Evolutionary conservation across 2,797 vertebrate genomes (phyloP), one percentile per base, ranked within the genome.

Genomic region (Catamblyrhynchus diadema): DNA sequence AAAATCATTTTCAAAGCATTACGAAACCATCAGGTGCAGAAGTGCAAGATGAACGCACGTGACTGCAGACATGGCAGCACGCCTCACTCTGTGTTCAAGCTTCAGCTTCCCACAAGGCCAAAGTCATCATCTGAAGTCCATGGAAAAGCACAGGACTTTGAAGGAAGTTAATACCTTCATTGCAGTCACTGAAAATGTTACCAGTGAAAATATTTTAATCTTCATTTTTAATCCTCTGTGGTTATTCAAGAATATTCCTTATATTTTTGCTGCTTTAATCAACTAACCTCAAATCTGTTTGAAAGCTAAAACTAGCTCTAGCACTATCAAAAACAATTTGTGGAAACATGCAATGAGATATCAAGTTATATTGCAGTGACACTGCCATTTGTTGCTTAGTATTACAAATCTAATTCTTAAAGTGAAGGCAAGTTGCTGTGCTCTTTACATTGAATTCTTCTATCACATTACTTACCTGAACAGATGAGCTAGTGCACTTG

Each of bases 261-360:
- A 14, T 44, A 28, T 72, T 94, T 92, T 84, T 91, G 89, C 85
- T 94, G 94, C 92, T 94, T 96, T 72, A 92, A 86, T 93, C 48
- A 56, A 93, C 90, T 96, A 94, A 97, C 82, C 66, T 81, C 25
- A 60, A 77, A 66, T 54, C 54, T 83, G 44, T 92, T 93, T 56
- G 47, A 79, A 90, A 92, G 60, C 78, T 90, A 67, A 88, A 91
- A 75, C 65, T 50, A 81, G 81, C 79, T 87, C 75, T 72, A 88
- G 85, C 74, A 37, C n/a, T 57, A 30, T 86, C n/a, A 23, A 78
- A 80, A 92, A 14, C 32, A 45, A 69, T 28, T 53, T 64, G 56
- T 89, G 80, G 50, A 81, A 64, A 44, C 25, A 85, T 1, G 4
- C n/a, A 77, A 27, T 41, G 70, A 28, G 23, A 23, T 37, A 48